Base-by-base conservation (phyloP, 1,140 invertebrate species). In the Caerostris darwini region DNA sequence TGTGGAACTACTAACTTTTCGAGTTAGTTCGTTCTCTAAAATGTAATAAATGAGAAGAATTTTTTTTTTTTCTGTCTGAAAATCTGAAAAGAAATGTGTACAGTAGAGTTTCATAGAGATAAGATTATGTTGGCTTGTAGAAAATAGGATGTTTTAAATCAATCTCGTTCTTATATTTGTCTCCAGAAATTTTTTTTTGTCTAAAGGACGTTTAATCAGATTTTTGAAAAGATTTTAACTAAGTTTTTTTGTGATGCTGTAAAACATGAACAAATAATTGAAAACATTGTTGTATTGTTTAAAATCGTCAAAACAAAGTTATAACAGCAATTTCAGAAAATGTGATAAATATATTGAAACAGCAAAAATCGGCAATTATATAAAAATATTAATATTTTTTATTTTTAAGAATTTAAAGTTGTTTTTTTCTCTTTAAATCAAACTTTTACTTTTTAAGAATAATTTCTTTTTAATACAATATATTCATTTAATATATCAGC, bases 61-160 rank as follows among this genome's bases (percentile, higher is more conserved):
- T 64, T 64, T 86, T 87, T 87, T 61, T 5, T 53, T 14, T 57
- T 57, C 12, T 83, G 17, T 53, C 34, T 34, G 50, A 77, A 77
- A 77, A 77, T 77, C 71, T 77, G 56, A 85, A 85, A 85, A 85
- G 54, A 57, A 64, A 77, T 77, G 71, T 77, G 71, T 77, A 77
- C 34, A 77, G 50, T 77, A 19, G 34, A 50, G 71, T 77, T 77
- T 77, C 34, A 77, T 53, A 77, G 50, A 77, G 71, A 77, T 77
- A 77, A 77, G 71, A 77, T 77, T 77, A 77, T 77, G 71, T 77
- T 77, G 71, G 61, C 10, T 77, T 77, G 71, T 34, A 50, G 71
- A 77, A 77, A 77, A 77, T 77, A 77, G 50, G 71, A 77, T 50
- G 34, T 34, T 50, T 77, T 77, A 77, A 77, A 77, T 77, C 71